Evolutionary conservation across 2,797 vertebrate genomes (phyloP).

Genomic region (Cottoperca gobio): DNA sequence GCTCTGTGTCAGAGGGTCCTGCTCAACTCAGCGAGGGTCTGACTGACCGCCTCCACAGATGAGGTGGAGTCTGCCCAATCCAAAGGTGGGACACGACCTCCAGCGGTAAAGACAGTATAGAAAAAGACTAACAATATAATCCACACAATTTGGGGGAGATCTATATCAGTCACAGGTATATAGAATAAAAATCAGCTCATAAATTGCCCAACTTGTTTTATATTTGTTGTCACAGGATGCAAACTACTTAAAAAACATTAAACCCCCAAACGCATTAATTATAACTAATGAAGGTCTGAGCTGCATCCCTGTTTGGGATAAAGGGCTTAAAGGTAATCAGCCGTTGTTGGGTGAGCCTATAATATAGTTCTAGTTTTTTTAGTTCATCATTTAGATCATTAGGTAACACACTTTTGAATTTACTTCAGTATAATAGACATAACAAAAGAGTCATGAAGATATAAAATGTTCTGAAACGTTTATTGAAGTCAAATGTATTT

Average conservation of each 20-base stretch:
- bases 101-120: background rate
- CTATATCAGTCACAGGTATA: too few relatives aligned
- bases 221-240: background rate
- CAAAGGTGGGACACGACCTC: conserved; percentile 48
- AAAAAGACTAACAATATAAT: background rate
- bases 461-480: conserved; percentile 78
- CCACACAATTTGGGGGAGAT: background rate
- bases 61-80: conserved; percentile 77
- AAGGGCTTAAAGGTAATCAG: background rate
- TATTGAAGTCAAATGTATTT: conserved; percentile 83
- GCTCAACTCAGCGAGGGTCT: conserved; percentile 29
- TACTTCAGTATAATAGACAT: background rate
- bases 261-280: background rate
- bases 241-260: background rate
- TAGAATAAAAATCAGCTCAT: too few relatives aligned
- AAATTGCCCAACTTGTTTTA: too few relatives aligned
- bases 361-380: background rate
- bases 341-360: background rate
- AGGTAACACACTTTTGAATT: background rate
- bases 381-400: background rate
- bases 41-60: conserved; percentile 54
- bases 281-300: too few relatives aligned
- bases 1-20: conserved; percentile 30
- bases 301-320: background rate
- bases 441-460: conserved; percentile 27